phyloP scores from a whole-genome alignment of 2,888 invertebrate species.

The Gonocerus acuteangulatus region DNA sequence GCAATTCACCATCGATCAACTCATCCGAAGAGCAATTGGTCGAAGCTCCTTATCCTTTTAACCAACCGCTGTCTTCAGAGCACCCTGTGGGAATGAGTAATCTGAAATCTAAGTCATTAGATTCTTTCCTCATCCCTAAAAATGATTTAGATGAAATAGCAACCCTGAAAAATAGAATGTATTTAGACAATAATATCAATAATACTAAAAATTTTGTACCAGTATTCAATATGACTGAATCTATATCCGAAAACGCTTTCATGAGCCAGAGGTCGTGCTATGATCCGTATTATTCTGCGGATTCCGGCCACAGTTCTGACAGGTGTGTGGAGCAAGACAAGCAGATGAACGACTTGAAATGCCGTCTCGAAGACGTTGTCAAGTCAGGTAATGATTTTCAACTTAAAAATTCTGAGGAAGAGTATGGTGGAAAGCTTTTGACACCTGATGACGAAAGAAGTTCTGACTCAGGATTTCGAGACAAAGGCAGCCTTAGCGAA shows the following conservation, averaged over 20 bases:
- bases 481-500: constrained; percentile 44
- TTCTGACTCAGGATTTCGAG: constrained; percentile 48
- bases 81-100: too few relatives aligned
- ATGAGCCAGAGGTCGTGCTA: constrained; percentile 22
- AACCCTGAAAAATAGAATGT: constrained; percentile 8
- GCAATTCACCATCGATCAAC: neutral
- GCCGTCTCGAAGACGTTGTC: constrained; percentile 37
- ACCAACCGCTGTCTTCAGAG: neutral
- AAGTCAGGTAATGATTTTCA: constrained; percentile 38
- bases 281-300: constrained; percentile 31
- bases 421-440: constrained; percentile 45
- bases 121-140: constrained; percentile 26
- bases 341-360: constrained; percentile 39
- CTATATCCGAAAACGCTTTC: constrained; percentile 28
- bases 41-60: constrained; percentile 18
- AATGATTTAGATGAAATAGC: constrained; percentile 18
- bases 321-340: constrained; percentile 32
- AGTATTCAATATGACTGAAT: constrained; percentile 30
- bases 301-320: constrained; percentile 37
- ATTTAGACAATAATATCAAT: constrained; percentile 1
- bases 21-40: constrained; percentile 6
- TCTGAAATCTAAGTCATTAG: constrained; percentile 32
- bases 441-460: constrained; percentile 48
- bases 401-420: constrained; percentile 42
- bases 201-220: constrained; percentile 16